Conservation (phyloP, 2,888 invertebrate genomes). For the Raillietiella orientalis region DNA sequence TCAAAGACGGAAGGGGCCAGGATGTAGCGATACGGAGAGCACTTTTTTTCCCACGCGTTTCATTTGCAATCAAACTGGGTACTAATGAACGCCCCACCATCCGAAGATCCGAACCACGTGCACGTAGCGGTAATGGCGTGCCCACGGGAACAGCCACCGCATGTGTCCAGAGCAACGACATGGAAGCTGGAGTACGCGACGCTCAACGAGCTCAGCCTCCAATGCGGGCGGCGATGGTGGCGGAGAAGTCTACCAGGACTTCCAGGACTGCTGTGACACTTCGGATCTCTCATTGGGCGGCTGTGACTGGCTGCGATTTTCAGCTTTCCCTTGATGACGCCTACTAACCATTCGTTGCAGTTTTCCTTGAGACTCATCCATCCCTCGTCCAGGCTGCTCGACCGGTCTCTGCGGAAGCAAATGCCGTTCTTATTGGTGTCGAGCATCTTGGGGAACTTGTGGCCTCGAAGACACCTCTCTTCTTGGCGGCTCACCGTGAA, state of each 20-base stretch:
- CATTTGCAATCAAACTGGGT: too few species aligned
- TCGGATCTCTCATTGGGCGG: conserved; percentile 37
- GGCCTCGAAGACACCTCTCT: conserved; percentile 42
- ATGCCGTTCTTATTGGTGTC: conserved; percentile 67
- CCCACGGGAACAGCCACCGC: too few species aligned
- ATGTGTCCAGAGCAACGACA: too few species aligned
- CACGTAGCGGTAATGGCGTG: too few species aligned
- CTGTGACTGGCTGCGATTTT: conserved; percentile 59
- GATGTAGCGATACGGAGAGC: too few species aligned
- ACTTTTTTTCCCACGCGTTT: too few species aligned
- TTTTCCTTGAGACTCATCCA: conserved; percentile 28
- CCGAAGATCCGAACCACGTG: too few species aligned
- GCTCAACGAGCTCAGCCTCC: too few species aligned
- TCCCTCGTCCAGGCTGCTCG: conserved; percentile 38
- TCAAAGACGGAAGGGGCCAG: too few species aligned
- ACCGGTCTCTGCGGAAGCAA: conserved; percentile 35
- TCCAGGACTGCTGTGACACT: conserved; percentile 51
- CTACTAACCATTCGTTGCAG: conserved; percentile 51
- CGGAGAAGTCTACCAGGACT: conserved; percentile 55
- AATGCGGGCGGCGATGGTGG: conserved; percentile 35
- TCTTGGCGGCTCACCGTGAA: conserved; percentile 40
- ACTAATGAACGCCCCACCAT: too few species aligned
- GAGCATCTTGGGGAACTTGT: conserved; percentile 38
- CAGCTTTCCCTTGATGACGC: conserved; percentile 51
- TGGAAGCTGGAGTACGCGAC: too few species aligned